Evolutionary conservation across 1,140 invertebrate species (phyloP).

Genomic region (Macrosteles quadrilineatus): DNA sequence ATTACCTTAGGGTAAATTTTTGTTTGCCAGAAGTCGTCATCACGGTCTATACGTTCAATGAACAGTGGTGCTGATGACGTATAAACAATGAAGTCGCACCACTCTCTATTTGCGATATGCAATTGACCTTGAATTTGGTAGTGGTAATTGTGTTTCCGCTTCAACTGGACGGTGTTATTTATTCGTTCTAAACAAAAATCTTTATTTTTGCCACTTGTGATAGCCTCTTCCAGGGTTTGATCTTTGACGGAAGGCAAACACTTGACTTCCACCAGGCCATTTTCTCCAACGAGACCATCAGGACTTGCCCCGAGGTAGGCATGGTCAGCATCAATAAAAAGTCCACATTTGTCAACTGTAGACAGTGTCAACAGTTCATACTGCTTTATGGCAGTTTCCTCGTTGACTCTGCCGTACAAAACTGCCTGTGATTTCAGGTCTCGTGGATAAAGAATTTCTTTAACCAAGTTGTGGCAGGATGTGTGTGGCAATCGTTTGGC

Average conservation of each 20-base stretch:
- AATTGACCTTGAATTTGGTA: neutral
- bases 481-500: neutral
- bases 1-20: no score
- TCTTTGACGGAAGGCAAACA: neutral
- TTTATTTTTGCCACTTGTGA: neutral
- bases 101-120: neutral
- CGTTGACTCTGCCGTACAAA: neutral
- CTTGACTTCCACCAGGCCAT: neutral
- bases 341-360: neutral
- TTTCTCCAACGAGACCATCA: neutral
- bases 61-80: no score
- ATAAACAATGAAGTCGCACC: neutral
- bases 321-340: neutral
- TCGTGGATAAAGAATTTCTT: neutral
- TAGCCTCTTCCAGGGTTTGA: neutral
- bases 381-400: neutral
- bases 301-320: neutral
- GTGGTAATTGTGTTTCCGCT: neutral
- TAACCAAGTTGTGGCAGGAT: neutral
- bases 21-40: no score
- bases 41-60: no score
- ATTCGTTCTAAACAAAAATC: neutral
- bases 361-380: neutral
- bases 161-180: neutral
- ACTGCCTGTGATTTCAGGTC: neutral